Evolutionary conservation across 2,797 vertebrate species (phyloP), one percentile per base, ranked within the genome.

Genomic region (Enteromius afrohamiltoni): DNA sequence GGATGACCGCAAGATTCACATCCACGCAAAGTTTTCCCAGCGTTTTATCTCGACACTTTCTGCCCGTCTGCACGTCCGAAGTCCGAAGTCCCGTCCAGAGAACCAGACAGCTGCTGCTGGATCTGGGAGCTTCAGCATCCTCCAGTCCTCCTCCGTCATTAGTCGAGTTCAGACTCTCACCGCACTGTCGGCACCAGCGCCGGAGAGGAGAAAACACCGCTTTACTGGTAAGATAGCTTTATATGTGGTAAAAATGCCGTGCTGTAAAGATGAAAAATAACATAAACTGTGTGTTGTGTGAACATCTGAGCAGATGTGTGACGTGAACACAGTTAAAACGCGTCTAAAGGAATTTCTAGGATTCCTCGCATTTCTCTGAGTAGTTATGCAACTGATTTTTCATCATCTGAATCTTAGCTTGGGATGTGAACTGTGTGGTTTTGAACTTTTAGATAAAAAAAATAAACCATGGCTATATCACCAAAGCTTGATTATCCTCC

Each of bases 21-120:
- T 76, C 45, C 80, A 82, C 45, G 31, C 73, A 69, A 83, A 83
- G 23, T 83, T 83, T 83, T 83, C 60, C 49, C 49, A 45, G 47
- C 47, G 42, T 55, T 81, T 58, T 29, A 23, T 69, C 34, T 60
- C 34, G 19, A 75, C 34, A 69, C 49, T n/a, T 68, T 53, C 69
- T 64, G 23, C 29, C 4, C 62, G 17, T 42, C 64, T 58, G 62
- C 3, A 68, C 80, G 58, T 17, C 34, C 10, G 34, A 67, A 37
- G 58, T 17, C 34, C 10, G 34, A 67, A 37, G 60, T 83, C 37
- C 51, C 62, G 64, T 42, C 37, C 23, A 65, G 29, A 75, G 51
- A 65, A 58, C 16, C 77, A 79, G 70, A n/a, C 80, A 37, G 34
- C 51, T 9, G 51, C 82, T 23, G 81, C 60, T 31, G 9, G 62